These are phyloP conservation scores for Morbakka virulenta DNA, from an alignment of 30 jellyfish, hydroid and myxozoan genomes.

Conservation along the genomic window DNA sequence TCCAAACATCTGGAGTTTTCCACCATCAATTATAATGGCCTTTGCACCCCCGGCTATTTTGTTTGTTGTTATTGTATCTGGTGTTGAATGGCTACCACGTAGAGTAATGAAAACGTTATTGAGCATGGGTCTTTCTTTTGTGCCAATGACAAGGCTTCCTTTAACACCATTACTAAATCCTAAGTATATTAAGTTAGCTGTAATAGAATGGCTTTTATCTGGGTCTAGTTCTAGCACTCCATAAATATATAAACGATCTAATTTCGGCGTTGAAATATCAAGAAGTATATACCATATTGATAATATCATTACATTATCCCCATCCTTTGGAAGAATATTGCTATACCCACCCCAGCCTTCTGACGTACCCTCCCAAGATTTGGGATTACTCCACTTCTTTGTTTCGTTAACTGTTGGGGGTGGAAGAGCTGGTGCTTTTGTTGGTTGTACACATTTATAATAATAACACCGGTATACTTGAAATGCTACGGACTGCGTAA, in stretches of 20 bases:
- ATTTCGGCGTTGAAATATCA: slow-evolving; percentile 59
- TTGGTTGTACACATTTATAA: slow-evolving; percentile 80
- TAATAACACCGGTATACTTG: slow-evolving; percentile 81
- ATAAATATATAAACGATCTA: slow-evolving; percentile 67
- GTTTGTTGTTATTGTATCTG: slow-evolving; percentile 66
- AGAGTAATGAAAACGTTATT: slow-evolving; percentile 66
- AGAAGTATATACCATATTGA: slow-evolving; percentile 80
- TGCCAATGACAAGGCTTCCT: slow-evolving; percentile 62
- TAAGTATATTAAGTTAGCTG: slow-evolving; percentile 67
- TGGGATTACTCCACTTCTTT: slow-evolving; percentile 61
- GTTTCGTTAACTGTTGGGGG: slow-evolving; percentile 61
- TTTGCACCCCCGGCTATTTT: slow-evolving; percentile 90
- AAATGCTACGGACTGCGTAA: slow-evolving; percentile 26
- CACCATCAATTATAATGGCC: slow-evolving; percentile 80
- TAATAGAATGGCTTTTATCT: slow-evolving; percentile 41
- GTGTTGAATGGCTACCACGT: slow-evolving; percentile 69
- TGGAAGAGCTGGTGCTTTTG: slow-evolving; percentile 90
- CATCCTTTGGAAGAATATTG: slow-evolving; percentile 63
- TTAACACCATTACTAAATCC: slow-evolving; percentile 35
- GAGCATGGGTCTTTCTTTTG: slow-evolving; percentile 77
- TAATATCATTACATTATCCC: slow-evolving; percentile 73
- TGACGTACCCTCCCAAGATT: slow-evolving; percentile 66
- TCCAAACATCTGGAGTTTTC: slow-evolving; percentile 71
- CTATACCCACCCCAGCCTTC: slow-evolving; percentile 86
- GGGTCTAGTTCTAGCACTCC: slow-evolving; percentile 79